Base-by-base conservation (phyloP, 2,113 vertebrate genomes). In the Erythrocercus mccallii region DNA sequence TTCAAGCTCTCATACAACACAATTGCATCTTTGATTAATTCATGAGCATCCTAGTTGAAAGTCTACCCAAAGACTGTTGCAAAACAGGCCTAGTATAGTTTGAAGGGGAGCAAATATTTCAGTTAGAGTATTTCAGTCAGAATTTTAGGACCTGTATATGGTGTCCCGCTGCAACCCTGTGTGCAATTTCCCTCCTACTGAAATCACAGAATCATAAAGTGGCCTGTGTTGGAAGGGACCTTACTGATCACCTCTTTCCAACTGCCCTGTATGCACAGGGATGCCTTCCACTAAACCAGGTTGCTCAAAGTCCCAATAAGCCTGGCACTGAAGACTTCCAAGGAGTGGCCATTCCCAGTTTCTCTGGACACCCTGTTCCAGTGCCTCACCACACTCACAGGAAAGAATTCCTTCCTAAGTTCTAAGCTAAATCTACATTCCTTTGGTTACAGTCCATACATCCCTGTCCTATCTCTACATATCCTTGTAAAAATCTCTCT, bases 171-270 rank as follows among this genome's bases (percentile, higher is more conserved):
- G 13, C 13, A 85, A 72, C 9, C 10, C 6, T 81, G 42, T 23
- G n/a, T 73, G 33, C 4, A 62, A 40, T 70, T 81, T 77, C 17
- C 10, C 9, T 90, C 15, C 25, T 37, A 35, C 8, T 38, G 66
- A 82, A 82, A 72, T 50, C 12, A 50, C 2, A 38, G 44, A n/a
- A 25, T 14, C 5, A 31, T 6, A 51, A 33, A 47, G 16, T 47
- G n/a, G 8, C 17, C 25, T 60, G 0, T 15, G 5, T 33, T 53
- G n/a, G 47, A 66, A 54, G 7, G 8, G 7, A 35, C 9, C 10
- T 40, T 66, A 31, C 11, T 15, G 51, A 27, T 14, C 12, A 14
- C 9, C 3, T 47, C 31, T 30, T 60, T 72, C 25, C 51, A 40
- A 5, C 7, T 5, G 3, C 15, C 24, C 24, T 66, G 30, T 5